Conservation (phyloP, 2,797 vertebrate genomes). For the Todus mexicanus region DNA sequence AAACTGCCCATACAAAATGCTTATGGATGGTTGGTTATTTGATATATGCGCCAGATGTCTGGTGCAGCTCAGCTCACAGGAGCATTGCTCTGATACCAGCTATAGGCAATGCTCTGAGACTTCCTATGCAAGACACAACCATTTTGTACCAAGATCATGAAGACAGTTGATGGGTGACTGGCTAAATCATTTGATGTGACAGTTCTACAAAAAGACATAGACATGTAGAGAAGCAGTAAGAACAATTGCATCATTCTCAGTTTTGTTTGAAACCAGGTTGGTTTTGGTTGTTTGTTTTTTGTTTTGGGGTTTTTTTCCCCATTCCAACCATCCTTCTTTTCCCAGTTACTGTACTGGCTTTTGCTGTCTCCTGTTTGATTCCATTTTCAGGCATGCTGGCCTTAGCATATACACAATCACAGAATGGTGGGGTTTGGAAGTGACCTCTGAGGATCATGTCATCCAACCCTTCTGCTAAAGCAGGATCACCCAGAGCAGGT, state of each 20-base stretch:
- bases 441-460: background rate
- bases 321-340: background rate
- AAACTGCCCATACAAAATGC: constrained; percentile 20
- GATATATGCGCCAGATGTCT: constrained; percentile 25
- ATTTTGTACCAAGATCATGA: background rate
- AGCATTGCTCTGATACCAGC: background rate
- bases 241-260: background rate
- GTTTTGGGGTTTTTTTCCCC: too few species aligned
- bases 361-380: background rate
- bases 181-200: background rate
- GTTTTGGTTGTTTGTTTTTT: too few species aligned
- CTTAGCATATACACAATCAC: background rate
- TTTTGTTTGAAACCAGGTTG: background rate
- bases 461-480: background rate
- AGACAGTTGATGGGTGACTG: background rate
- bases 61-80: background rate
- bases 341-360: background rate
- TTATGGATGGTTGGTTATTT: constrained; percentile 29
- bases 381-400: background rate
- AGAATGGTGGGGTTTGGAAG: background rate
- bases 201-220: background rate
- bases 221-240: background rate
- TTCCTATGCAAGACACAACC: background rate
- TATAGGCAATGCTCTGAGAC: background rate
- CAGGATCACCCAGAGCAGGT: background rate